Evolutionary conservation across 2,888 invertebrate species (phyloP).

Genomic region (Drosophila ochracea): DNA sequence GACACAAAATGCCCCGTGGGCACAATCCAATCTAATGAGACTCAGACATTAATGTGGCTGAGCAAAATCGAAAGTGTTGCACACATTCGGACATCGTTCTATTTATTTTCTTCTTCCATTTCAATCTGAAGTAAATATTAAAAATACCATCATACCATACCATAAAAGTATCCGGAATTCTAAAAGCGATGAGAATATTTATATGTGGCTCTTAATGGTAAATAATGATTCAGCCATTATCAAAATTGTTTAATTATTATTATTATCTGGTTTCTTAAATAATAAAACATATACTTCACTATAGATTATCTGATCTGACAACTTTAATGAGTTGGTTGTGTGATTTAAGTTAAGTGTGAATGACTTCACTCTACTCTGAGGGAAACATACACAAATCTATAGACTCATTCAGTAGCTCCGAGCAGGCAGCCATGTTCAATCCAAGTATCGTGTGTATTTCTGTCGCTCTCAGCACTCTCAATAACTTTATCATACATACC

Average conservation of each 20-base stretch:
- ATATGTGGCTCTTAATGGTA: too few species aligned
- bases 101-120: not conserved
- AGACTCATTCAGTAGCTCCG: not conserved
- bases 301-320: not conserved
- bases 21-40: constrained; percentile 74
- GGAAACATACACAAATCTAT: not conserved
- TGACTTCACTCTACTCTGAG: not conserved
- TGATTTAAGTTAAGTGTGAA: not conserved
- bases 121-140: not conserved
- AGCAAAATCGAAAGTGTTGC: constrained; percentile 53
- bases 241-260: not conserved
- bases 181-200: not conserved
- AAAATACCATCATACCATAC: too few species aligned
- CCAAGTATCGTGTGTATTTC: not conserved
- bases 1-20: constrained; percentile 83
- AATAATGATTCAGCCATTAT: not conserved
- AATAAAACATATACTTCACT: not conserved
- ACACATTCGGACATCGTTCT: not conserved
- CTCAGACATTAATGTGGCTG: constrained; percentile 30
- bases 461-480: not conserved
- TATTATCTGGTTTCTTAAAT: not conserved
- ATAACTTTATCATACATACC: too few species aligned
- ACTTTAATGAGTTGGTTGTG: too few species aligned
- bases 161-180: too few species aligned
- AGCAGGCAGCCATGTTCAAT: not conserved